Evolutionary conservation across 2,113 vertebrate species (phyloP).

Genomic region (Pampusana beccarii): DNA sequence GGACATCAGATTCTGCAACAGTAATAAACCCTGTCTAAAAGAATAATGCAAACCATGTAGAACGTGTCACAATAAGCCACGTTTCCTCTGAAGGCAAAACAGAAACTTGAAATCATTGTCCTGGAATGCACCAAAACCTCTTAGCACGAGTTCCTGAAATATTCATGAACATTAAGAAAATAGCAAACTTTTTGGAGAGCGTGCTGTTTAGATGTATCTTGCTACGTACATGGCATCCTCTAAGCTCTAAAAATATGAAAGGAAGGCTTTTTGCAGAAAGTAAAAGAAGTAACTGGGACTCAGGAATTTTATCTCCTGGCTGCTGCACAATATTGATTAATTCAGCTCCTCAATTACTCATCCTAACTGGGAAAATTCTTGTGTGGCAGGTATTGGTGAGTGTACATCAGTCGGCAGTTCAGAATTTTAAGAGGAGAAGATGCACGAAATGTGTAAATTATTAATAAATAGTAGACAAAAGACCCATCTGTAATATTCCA

Average conservation of each 20-base stretch:
- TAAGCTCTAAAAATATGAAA: neutral
- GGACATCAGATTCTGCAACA: neutral
- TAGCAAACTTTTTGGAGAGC: neutral
- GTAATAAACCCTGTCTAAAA: neutral
- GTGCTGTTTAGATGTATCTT: neutral
- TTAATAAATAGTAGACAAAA: neutral
- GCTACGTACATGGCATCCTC: neutral
- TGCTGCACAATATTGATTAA: neutral
- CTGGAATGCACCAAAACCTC: constrained; percentile 41
- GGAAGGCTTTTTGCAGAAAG: neutral
- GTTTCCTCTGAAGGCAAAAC: neutral
- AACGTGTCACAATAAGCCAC: neutral
- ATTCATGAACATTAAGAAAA: constrained; percentile 42
- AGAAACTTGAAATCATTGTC: constrained; percentile 42
- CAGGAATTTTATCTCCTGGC: neutral
- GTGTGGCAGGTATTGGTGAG: neutral
- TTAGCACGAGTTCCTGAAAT: constrained; percentile 18
- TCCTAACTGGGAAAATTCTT: neutral
- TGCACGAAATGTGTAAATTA: neutral
- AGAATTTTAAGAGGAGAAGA: neutral
- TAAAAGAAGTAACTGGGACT: neutral
- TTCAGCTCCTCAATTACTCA: neutral
- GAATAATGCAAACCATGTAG: neutral
- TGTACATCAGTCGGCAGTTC: neutral
- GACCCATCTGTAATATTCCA: neutral